Percentiles rank a stretch among this genome's conserved stretches.
phyloP scores from a whole-genome alignment of 1,140 invertebrate species.

The Phymastichus coffea region DNA sequence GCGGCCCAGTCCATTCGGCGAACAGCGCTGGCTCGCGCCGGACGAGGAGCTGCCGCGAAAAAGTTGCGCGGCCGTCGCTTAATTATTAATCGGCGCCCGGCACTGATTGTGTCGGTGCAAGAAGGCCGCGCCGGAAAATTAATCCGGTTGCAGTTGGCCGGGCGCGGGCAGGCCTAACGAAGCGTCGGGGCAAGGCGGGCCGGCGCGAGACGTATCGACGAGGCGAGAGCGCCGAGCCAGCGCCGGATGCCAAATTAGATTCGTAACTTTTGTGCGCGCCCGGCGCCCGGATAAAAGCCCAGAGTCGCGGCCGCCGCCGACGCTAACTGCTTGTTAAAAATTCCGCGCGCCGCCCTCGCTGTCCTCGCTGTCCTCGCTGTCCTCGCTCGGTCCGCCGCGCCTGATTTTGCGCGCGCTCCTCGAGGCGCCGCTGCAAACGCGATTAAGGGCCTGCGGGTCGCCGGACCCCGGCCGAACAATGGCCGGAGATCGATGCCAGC shows the following conservation, averaged over 20 bases:
- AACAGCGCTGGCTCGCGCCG: too few species aligned
- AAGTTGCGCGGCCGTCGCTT: not conserved
- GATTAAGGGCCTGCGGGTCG: too few species aligned
- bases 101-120: not conserved
- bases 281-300: slow-evolving; percentile 9
- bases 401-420: too few species aligned
- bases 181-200: slow-evolving; percentile 37
- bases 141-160: too few species aligned
- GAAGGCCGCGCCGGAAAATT: slow-evolving; percentile 42
- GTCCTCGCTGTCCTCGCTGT: too few species aligned
- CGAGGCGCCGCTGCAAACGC: not conserved
- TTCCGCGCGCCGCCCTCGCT: slow-evolving; percentile 52
- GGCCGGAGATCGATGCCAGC: too few species aligned
- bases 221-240: slow-evolving; percentile 18
- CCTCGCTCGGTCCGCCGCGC: too few species aligned
- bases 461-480: too few species aligned
- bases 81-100: slow-evolving; percentile 16
- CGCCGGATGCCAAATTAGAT: slow-evolving; percentile 49
- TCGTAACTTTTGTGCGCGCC: slow-evolving; percentile 54
- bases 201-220: slow-evolving; percentile 21
- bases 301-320: not conserved
- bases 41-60: not conserved
- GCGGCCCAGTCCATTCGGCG: too few species aligned
- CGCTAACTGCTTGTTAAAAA: slow-evolving; percentile 49
- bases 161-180: slow-evolving; percentile 47